Conservation (phyloP, 2,888 invertebrate species). For the Callinectes sapidus region DNA sequence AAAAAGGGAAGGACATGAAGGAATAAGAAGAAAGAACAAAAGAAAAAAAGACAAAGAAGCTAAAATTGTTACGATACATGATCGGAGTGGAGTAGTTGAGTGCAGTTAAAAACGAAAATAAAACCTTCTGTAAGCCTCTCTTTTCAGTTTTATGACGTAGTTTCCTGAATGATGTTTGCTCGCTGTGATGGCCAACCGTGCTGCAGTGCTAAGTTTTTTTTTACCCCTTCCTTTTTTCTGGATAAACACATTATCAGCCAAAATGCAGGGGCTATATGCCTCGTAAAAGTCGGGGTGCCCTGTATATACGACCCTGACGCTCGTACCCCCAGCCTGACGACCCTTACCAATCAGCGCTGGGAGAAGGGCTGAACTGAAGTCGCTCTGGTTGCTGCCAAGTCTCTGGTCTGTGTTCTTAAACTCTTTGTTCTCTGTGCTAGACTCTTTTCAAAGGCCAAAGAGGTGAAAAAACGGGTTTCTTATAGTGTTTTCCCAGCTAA, state of each 20-base stretch:
- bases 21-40: no score
- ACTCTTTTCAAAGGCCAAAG: no score
- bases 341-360: background rate
- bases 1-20: no score
- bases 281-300: background rate
- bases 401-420: background rate
- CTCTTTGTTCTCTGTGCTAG: no score
- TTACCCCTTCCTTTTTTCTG: background rate
- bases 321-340: background rate
- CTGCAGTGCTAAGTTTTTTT: background rate
- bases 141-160: constrained; percentile 16
- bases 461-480: no score
- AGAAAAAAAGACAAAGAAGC: no score
- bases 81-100: background rate
- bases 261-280: background rate
- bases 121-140: background rate
- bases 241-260: constrained; percentile 11
- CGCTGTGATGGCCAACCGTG: constrained; percentile 1
- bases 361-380: background rate
- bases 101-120: background rate
- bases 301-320: background rate
- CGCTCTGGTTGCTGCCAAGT: background rate
- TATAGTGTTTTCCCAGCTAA: no score
- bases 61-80: background rate
- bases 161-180: constrained; percentile 25